phyloP scores from a whole-genome alignment of 2,888 invertebrate species.

The Scotopteryx bipunctaria region DNA sequence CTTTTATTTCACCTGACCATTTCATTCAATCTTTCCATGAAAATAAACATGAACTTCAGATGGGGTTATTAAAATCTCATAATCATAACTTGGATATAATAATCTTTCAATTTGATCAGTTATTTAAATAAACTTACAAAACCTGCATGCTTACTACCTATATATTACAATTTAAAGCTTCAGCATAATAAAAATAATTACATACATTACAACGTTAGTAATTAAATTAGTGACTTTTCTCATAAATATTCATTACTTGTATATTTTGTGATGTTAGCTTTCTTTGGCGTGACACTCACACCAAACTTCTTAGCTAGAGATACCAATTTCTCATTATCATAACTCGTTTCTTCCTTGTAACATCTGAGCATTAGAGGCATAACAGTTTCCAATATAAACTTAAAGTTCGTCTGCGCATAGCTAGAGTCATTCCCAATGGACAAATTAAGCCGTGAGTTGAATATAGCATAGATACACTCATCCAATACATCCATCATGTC shows the following conservation, averaged over 20 bases:
- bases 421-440: conserved; percentile 70
- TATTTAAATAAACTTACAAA: conserved; percentile 80
- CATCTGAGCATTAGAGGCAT: conserved; percentile 85
- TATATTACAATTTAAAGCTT: conserved; percentile 82
- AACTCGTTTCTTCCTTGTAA: conserved; percentile 84
- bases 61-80: conserved; percentile 78
- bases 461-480: conserved; percentile 88
- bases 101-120: conserved; percentile 78
- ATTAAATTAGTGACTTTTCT: conserved; percentile 64
- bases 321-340: conserved; percentile 81
- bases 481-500: conserved; percentile 90
- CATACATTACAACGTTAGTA: conserved; percentile 59
- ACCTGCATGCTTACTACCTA: conserved; percentile 79
- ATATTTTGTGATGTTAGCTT: conserved; percentile 86
- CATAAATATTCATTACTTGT: conserved; percentile 86
- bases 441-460: conserved; percentile 88
- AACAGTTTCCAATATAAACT: conserved; percentile 87
- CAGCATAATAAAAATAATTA: conserved; percentile 79
- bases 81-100: conserved; percentile 80
- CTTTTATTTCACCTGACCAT: conserved; percentile 54
- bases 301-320: conserved; percentile 82
- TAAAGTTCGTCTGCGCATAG: conserved; percentile 85
- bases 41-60: conserved; percentile 63
- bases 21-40: conserved; percentile 49
- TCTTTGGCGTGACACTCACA: conserved; percentile 80